Conservation (phyloP, 2,888 invertebrate genomes). For the Pollenia angustigena region DNA sequence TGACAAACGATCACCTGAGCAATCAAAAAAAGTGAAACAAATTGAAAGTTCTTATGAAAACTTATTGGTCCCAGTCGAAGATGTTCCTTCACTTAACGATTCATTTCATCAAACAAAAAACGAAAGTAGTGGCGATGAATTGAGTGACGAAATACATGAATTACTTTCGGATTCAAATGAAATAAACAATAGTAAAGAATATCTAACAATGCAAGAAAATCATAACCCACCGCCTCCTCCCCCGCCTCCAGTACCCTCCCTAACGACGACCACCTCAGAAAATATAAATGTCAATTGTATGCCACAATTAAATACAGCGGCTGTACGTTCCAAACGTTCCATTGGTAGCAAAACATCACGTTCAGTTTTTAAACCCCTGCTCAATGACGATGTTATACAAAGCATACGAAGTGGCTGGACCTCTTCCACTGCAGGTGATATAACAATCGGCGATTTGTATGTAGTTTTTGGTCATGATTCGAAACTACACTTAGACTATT, state of each 20-base stretch:
- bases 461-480: constrained; percentile 91
- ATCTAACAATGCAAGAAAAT: constrained; percentile 18
- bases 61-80: background rate
- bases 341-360: constrained; percentile 72
- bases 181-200: constrained; percentile 58
- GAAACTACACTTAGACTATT: constrained; percentile 91
- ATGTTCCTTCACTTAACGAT: constrained; percentile 20
- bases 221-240: constrained; percentile 24
- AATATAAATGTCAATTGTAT: constrained; percentile 45
- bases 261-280: constrained; percentile 26
- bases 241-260: background rate
- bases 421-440: constrained; percentile 88
- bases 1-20: constrained; percentile 85
- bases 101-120: constrained; percentile 60
- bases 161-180: constrained; percentile 74
- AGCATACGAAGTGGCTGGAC: constrained; percentile 90
- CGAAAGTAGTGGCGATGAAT: constrained; percentile 78
- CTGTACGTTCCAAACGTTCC: constrained; percentile 69
- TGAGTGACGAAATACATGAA: constrained; percentile 80
- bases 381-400: constrained; percentile 82
- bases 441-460: constrained; percentile 95
- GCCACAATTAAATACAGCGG: constrained; percentile 70
- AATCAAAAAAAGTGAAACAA: constrained; percentile 84
- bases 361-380: constrained; percentile 80
- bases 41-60: constrained; percentile 48